Conservation (phyloP, 2,888 invertebrate species). For the Anthophora plumipes region DNA sequence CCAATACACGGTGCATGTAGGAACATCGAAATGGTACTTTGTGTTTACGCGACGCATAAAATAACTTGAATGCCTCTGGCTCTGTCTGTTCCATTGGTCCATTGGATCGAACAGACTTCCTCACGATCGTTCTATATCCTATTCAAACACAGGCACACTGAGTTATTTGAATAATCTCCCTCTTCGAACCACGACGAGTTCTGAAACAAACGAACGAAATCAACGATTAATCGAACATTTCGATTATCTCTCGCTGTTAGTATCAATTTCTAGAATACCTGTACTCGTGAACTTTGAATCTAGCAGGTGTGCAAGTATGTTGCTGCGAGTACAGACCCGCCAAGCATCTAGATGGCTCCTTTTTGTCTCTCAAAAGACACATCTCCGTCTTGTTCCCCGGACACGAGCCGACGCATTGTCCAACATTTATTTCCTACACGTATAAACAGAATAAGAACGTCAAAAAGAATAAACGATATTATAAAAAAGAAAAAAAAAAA, state of each 20-base stretch:
- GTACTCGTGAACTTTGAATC: conserved; percentile 83
- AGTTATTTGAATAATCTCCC: conserved; percentile 82
- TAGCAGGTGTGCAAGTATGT: conserved; percentile 80
- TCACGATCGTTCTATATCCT: conserved; percentile 12
- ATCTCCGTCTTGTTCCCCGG: conserved; percentile 80
- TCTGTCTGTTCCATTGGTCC: conserved; percentile 8
- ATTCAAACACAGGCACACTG: conserved; percentile 82
- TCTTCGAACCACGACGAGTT: conserved; percentile 79
- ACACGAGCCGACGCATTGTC: conserved; percentile 84
- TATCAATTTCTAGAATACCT: conserved; percentile 50
- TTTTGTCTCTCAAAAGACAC: conserved; percentile 80
- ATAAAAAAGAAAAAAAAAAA: too few relatives aligned
- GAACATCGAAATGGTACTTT: conserved; percentile 63
- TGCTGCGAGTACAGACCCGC: conserved; percentile 77
- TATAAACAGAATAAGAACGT: conserved; percentile 10
- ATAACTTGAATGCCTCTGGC: conserved; percentile 19
- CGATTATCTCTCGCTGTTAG: not conserved
- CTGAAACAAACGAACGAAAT: conserved; percentile 64
- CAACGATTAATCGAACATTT: not conserved
- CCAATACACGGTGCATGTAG: conserved; percentile 62
- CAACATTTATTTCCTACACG: conserved; percentile 84
- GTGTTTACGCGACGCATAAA: conserved; percentile 32
- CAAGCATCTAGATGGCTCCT: conserved; percentile 79
- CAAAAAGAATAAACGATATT: not conserved
- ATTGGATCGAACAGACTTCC: not conserved